Base-by-base conservation (phyloP, 1,140 invertebrate genomes). In the Tenebrio molitor region DNA sequence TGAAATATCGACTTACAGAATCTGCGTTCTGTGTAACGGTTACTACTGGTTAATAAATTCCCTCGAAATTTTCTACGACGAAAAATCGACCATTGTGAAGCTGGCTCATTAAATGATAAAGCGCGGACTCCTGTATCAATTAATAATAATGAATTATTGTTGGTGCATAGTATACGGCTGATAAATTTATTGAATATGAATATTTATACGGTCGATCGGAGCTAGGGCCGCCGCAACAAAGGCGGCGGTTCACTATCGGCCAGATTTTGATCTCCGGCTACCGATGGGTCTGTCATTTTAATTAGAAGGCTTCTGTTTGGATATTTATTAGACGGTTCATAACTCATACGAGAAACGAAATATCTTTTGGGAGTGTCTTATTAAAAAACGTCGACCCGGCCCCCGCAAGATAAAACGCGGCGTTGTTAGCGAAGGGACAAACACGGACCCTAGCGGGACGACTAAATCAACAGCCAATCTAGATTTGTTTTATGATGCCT, bases 221-320 rank as follows among this genome's bases (percentile, higher is more conserved):
- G 46, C 8, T 53, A 23, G 39, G 63, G 36, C 16, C 63, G 23
- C 34, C 19, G 23, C 64, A 66, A 66, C 64, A 66, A 66, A 66
- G 64, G 36, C 64, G 64, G 34, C 58, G 36, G 16, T 17, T 25
- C 16, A 17, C 23, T 53, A 53, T 53, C 46, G 17, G 8, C 15
- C 39, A 41, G 62, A 65, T 65, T 65, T 42, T 44, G 36, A 66
- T 66, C 36, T 44, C 23, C 21, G 36, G 36, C 64, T 66, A 66
- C 64, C 64, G 64, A 66, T 66, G 64, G 12, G 15, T 66, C 64
- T 66, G 64, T 66, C 64, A 66, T 66, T 66, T 44, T 66, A 66
- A 66, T 66, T 66, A 66, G 64, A 66, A 66, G 64, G 64, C 64
- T 66, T 66, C 64, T 66, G 64, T 66, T 66, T 66, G 42, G 64